Conservation (phyloP, 2,888 invertebrate genomes). For the Pterobdella sp. region DNA sequence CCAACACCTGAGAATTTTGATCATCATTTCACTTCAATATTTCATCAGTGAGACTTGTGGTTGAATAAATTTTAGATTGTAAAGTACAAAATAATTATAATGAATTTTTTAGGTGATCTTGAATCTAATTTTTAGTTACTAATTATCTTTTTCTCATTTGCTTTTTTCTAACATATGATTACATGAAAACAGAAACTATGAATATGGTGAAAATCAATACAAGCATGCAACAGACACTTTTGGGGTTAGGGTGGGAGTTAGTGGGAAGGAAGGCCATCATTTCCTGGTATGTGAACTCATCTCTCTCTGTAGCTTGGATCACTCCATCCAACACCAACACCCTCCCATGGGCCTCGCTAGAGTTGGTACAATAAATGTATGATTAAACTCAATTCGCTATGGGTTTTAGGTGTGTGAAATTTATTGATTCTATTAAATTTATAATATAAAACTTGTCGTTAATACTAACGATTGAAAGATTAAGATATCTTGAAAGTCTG, state of each 20-base stretch:
- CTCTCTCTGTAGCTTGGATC: conserved; percentile 88
- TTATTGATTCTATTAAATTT: neutral
- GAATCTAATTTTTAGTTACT: too few relatives aligned
- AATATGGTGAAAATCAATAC: too few relatives aligned
- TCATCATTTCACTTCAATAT: too few relatives aligned
- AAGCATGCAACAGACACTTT: conserved; percentile 65
- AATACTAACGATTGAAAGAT: conserved; percentile 46
- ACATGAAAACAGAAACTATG: too few relatives aligned
- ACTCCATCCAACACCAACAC: conserved; percentile 86
- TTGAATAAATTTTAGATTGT: too few relatives aligned
- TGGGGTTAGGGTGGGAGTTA: conserved; percentile 80
- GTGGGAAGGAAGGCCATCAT: conserved; percentile 92
- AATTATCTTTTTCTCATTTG: too few relatives aligned
- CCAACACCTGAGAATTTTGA: conserved; percentile 62
- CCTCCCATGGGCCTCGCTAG: conserved; percentile 61
- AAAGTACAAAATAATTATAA: too few relatives aligned
- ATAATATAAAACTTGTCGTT: neutral
- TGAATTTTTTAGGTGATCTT: too few relatives aligned
- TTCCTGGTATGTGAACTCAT: conserved; percentile 96
- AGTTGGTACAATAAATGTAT: neutral
- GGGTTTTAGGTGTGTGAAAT: neutral
- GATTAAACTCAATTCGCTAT: neutral
- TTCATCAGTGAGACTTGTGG: too few relatives aligned
- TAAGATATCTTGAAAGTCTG: conserved; percentile 47
- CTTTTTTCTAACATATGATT: too few relatives aligned